phyloP scores from a whole-genome alignment of 1,140 invertebrate genomes.

The Hestina assimilis region DNA sequence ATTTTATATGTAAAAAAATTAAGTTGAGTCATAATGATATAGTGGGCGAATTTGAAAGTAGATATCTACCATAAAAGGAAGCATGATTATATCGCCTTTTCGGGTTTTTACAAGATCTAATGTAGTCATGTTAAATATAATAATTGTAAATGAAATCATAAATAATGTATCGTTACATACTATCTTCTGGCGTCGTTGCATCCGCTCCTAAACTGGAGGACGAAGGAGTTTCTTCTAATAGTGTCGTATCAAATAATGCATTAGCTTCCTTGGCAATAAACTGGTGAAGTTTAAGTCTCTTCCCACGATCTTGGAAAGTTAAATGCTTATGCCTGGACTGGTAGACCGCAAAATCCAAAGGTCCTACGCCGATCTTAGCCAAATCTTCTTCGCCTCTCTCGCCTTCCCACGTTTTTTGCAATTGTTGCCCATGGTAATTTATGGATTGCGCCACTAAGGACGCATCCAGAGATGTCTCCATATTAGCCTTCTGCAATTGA shows the following conservation, averaged over 20 bases:
- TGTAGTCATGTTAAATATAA: no score
- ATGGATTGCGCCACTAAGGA: slow-evolving; percentile 85
- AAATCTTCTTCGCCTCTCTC: slow-evolving; percentile 87
- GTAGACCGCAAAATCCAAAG: slow-evolving; percentile 86
- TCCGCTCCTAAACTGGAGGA: slow-evolving; percentile 67
- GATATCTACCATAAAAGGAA: slow-evolving; percentile 1
- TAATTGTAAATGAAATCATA: no score
- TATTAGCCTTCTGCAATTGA: slow-evolving; percentile 25
- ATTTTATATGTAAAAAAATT: no score
- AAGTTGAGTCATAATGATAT: no score
- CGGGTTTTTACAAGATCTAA: not conserved
- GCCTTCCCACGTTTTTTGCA: slow-evolving; percentile 91
- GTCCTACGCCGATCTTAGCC: slow-evolving; percentile 82
- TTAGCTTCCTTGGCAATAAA: slow-evolving; percentile 89
- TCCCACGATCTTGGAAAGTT: slow-evolving; percentile 89
- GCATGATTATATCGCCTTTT: not conserved
- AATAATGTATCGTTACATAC: no score
- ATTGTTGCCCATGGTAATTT: slow-evolving; percentile 90
- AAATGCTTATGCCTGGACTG: slow-evolving; percentile 86
- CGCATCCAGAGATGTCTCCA: slow-evolving; percentile 81
- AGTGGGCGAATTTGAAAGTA: slow-evolving; percentile 11
- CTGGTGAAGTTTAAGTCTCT: slow-evolving; percentile 89
- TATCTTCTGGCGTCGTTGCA: slow-evolving; percentile 67
- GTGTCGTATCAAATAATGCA: slow-evolving; percentile 81
- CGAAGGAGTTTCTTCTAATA: slow-evolving; percentile 76